These are phyloP conservation scores for Tuta absoluta DNA, from an alignment of 2,888 invertebrate genomes.

Conservation along the genomic window DNA sequence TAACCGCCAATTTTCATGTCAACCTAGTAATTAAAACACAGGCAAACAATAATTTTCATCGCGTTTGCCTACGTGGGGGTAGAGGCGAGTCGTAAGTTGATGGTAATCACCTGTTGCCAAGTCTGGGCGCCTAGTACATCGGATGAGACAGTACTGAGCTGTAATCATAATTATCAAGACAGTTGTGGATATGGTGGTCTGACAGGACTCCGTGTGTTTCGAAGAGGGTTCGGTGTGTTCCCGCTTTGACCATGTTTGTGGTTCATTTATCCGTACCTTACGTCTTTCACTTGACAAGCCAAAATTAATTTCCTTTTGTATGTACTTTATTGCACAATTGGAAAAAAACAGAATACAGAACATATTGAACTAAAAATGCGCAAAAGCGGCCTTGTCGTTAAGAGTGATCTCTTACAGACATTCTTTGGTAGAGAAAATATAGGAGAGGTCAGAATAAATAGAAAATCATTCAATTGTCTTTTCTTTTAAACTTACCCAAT, in stretches of 20 bases:
- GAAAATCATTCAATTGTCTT: too few relatives aligned
- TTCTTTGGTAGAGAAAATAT: too few relatives aligned
- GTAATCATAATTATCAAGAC: constrained; percentile 19
- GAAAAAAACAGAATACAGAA: too few relatives aligned
- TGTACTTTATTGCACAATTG: too few relatives aligned
- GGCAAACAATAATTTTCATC: neutral
- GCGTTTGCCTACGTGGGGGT: neutral
- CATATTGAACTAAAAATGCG: too few relatives aligned
- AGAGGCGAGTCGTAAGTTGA: constrained; percentile 1
- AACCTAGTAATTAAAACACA: constrained; percentile 13
- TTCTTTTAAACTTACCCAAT: too few relatives aligned
- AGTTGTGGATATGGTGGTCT: constrained; percentile 16
- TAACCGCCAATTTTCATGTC: constrained; percentile 18
- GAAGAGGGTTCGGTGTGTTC: neutral
- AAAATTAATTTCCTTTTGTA: too few relatives aligned
- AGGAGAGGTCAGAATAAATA: too few relatives aligned
- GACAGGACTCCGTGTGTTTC: constrained; percentile 11
- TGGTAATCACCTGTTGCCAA: constrained; percentile 17
- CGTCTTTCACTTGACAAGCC: too few relatives aligned
- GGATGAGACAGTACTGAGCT: constrained; percentile 10
- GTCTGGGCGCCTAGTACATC: constrained; percentile 13
- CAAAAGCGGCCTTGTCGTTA: too few relatives aligned
- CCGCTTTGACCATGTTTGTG: neutral
- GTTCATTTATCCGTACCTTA: neutral
- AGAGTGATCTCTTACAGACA: too few relatives aligned